phyloP scores from a whole-genome alignment of 2,888 invertebrate genomes.

The Pecten maximus region DNA sequence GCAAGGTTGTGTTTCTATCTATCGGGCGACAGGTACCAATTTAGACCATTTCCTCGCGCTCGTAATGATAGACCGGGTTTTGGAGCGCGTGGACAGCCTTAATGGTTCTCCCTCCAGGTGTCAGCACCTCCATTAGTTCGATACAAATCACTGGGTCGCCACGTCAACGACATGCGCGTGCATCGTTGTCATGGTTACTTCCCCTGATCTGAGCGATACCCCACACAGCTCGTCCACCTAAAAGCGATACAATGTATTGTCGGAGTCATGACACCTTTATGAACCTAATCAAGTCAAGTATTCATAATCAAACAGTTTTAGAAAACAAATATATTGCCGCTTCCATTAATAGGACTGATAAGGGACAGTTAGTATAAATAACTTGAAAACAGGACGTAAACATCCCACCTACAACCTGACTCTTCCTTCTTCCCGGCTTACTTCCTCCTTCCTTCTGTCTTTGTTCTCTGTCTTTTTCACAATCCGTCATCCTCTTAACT shows the following conservation, averaged over 20 bases:
- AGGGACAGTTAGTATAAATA: not conserved
- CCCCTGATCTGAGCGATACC: not conserved
- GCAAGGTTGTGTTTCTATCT: not conserved
- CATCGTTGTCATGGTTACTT: not conserved
- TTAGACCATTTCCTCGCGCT: not conserved
- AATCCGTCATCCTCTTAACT: not conserved
- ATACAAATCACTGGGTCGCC: slow-evolving; percentile 15
- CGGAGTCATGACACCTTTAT: not conserved
- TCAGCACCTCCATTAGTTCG: not conserved
- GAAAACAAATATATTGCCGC: not conserved
- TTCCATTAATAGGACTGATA: not conserved
- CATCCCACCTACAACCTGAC: not conserved
- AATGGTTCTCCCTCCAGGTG: not conserved
- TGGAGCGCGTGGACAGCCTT: not conserved
- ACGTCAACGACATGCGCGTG: not conserved
- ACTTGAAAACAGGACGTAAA: not conserved
- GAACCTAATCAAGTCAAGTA: not conserved
- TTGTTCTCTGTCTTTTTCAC: no score
- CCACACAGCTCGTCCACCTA: not conserved
- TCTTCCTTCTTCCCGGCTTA: not conserved
- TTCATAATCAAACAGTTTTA: not conserved
- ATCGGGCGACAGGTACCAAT: not conserved
- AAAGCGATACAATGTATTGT: not conserved
- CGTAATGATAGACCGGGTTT: not conserved
- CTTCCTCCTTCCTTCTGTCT: not conserved